These are phyloP conservation scores for Catharus bicknelli DNA, from an alignment of 2,113 vertebrate genomes.

Conservation along the genomic window DNA sequence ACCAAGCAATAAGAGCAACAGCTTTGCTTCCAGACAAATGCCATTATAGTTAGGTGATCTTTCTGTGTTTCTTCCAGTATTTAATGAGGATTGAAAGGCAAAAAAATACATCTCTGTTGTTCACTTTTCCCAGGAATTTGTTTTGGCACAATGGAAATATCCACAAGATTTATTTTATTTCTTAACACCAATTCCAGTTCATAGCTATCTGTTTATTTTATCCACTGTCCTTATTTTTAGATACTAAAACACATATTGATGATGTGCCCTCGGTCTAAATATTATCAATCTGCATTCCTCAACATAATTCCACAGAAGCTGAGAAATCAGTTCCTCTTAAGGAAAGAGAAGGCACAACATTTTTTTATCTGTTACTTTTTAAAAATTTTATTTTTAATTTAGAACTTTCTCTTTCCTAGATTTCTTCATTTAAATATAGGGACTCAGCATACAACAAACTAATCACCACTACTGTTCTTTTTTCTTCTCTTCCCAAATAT, in stretches of 20 bases:
- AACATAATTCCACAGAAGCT: background rate
- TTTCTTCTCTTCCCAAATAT: background rate
- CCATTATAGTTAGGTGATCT: background rate
- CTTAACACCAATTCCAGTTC: background rate
- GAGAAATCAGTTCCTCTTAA: background rate
- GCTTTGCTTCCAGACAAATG: background rate
- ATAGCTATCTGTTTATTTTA: background rate
- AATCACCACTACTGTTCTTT: background rate
- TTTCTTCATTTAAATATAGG: background rate
- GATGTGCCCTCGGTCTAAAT: background rate
- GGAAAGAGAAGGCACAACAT: background rate
- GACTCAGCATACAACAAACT: background rate
- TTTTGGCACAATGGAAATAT: constrained; percentile 23
- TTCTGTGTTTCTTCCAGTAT: background rate
- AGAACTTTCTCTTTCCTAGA: background rate
- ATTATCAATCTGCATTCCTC: background rate
- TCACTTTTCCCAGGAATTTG: constrained; percentile 5
- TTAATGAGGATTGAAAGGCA: background rate
- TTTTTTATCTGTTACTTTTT: background rate
- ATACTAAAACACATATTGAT: background rate
- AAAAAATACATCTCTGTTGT: background rate
- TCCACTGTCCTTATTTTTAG: background rate
- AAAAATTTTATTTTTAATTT: background rate
- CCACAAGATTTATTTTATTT: constrained; percentile 2
- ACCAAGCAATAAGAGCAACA: background rate